A percentile compares a stretch with the other conserved stretches of the same genome.
Conservation (phyloP, 2,797 vertebrate species). For the Pelochelys cantorii region DNA sequence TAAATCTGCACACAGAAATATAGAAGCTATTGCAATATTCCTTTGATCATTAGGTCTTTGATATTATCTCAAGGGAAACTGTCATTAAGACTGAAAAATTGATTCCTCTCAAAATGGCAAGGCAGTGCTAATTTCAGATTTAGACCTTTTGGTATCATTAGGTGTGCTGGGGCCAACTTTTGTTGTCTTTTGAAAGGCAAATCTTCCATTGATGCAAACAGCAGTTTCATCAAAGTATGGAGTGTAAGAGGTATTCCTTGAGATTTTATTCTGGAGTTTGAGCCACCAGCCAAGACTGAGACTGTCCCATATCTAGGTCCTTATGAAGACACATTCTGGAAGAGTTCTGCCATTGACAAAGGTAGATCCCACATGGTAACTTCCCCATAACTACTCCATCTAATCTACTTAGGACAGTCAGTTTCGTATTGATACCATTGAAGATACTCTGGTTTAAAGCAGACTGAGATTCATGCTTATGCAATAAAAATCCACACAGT, state of each 20-base stretch:
- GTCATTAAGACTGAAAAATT: background rate
- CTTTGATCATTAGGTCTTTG: background rate
- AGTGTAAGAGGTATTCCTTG: background rate
- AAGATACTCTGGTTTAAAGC: background rate
- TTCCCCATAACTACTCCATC: background rate
- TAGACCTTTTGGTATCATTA: background rate
- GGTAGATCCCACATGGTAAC: background rate
- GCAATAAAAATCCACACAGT: slow-evolving; percentile 17
- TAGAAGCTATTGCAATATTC: background rate
- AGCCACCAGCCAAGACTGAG: background rate
- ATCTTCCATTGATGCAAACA: background rate
- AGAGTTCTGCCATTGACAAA: background rate
- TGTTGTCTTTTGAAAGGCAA: background rate
- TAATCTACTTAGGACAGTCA: background rate
- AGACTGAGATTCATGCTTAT: background rate
- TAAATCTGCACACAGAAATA: background rate
- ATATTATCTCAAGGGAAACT: background rate
- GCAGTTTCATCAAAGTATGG: background rate
- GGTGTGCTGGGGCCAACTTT: background rate
- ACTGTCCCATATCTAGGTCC: background rate
- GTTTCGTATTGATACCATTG: background rate
- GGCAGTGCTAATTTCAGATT: background rate
- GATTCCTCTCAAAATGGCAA: background rate
- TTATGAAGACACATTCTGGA: background rate
- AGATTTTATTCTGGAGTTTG: background rate